Base-by-base conservation (phyloP, 35 echinoderm and acorn worm species). In the Stichopus chloronotus region DNA sequence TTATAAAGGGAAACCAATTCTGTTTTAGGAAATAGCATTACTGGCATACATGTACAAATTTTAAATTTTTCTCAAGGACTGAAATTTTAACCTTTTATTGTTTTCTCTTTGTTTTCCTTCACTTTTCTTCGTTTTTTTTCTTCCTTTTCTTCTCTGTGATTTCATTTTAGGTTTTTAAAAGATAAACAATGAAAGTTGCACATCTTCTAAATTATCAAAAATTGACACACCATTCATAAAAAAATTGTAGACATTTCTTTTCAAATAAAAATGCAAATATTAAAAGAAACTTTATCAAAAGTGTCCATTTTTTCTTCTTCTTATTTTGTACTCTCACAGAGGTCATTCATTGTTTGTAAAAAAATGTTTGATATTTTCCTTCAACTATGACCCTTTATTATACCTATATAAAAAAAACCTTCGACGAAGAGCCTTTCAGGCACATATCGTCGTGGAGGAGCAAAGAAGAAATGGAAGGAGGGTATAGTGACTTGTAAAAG, bases 41-140 rank as follows among this genome's bases (percentile, higher is more conserved):
- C 69, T 74, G 69, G 17, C 69, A 74, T 74, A 58, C 82, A 85
- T 85, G 82, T 85, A 85, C 55, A 85, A 56, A 65, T 11, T 11
- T 53, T 85, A 20, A 58, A 85, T 85, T 60, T 74, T 85, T 53
- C 82, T 85, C 82, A 85, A 85, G 55, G 55, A 85, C 82, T 85
- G 53, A 85, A 85, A 85, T 85, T 85, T 85, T 3, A 74, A 7
- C 22, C 9, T 65, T 65, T 65, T 19, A 65, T 14, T 8, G 61
- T 65, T 65, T 65, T 65, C 61, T 7, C 22, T 74, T 17, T 21
- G 17, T 74, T 74, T 19, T 19, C 69, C 69, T 74, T 43, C 30
- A 43, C 30, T 43, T 43, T 43, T 43, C 30, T 43, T 43, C 30
- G 11, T 74, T 74, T 74, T 14, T 14, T 16, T n/a, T 74, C 22